Evolutionary conservation across 2,888 invertebrate species (phyloP), one percentile per base, ranked within the genome.

Genomic region (Aproaerema taeniolella): DNA sequence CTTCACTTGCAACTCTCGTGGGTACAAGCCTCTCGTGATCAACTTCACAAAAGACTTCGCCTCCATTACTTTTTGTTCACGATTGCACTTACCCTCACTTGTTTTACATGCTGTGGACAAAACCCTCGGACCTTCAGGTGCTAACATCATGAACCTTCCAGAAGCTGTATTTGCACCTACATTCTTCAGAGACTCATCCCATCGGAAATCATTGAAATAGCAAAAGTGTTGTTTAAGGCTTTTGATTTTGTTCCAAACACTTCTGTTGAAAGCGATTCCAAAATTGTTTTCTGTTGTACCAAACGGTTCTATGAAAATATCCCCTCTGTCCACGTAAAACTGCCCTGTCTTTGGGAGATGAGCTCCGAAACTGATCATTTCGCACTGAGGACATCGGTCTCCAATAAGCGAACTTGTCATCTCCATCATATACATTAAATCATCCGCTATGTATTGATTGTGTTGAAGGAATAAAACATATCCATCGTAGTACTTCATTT

Each of bases 241-340:
- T 37, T 63, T 71, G 5, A 75, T 54, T 5, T 34, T 42, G 1
- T 52, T 50, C 74, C 73, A 74, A 11, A 58, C 36, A 0, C 43
- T 45, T 43, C 60, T 62, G 13, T 67, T 62, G 20, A 73, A 70
- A 11, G 59, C 64, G 2, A 74, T 43, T 0, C 64, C 74, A 24
- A 54, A 41, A 29, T 49, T 56, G 2, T 38, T 17, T 0, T 55
- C 31, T 2, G 42, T 42, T 1, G 52, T 41, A 13, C 51, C 54
- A 59, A 67, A 69, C 2, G 49, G 33, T 40, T 60, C 56, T 10
- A 66, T 42, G 1, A 45, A 36, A 2, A 58, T 25, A 1, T 48
- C 30, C 1, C 44, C 47, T n/a, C 31, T 42, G 26, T 37, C 37
- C 10, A 13, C 35, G 10, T 45, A 28, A 24, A 57, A 67, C 1